Conservation (phyloP, 2,113 vertebrate genomes). For the Peromyscus californicus region DNA sequence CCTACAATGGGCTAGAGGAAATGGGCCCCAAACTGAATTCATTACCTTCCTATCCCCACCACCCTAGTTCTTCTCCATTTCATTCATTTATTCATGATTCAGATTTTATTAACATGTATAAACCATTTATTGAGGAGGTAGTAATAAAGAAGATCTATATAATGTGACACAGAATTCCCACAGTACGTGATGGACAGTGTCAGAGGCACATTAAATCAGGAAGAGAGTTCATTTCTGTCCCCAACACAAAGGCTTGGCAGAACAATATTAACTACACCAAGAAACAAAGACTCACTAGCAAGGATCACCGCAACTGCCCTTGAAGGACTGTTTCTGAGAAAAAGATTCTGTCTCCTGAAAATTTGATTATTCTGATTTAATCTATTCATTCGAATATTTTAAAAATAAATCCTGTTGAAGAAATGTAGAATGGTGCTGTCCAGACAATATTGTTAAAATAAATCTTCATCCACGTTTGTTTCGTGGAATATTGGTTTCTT, state of each 20-base stretch:
- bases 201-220: constrained; percentile 35
- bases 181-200: neutral
- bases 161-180: constrained; percentile 31
- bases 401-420: constrained; percentile 26
- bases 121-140: constrained; percentile 35
- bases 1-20: neutral
- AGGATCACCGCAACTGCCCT: neutral
- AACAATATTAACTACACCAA: neutral
- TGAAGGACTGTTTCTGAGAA: constrained; percentile 55
- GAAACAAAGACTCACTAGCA: neutral
- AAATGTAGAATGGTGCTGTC: neutral
- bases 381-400: constrained; percentile 32
- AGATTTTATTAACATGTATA: constrained; percentile 52
- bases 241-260: constrained; percentile 1
- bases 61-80: neutral
- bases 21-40: neutral
- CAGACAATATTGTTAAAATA: constrained; percentile 4
- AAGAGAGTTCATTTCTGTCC: constrained; percentile 51
- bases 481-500: neutral
- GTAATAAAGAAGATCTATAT: neutral
- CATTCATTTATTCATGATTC: constrained; percentile 43
- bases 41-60: neutral
- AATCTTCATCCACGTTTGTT: neutral
- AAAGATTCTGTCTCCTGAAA: constrained; percentile 33
- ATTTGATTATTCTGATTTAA: constrained; percentile 68